Percentiles rank a stretch among this genome's conserved stretches.
phyloP scores from a whole-genome alignment of 2,888 invertebrate species.

The Heliconius ethilla region DNA sequence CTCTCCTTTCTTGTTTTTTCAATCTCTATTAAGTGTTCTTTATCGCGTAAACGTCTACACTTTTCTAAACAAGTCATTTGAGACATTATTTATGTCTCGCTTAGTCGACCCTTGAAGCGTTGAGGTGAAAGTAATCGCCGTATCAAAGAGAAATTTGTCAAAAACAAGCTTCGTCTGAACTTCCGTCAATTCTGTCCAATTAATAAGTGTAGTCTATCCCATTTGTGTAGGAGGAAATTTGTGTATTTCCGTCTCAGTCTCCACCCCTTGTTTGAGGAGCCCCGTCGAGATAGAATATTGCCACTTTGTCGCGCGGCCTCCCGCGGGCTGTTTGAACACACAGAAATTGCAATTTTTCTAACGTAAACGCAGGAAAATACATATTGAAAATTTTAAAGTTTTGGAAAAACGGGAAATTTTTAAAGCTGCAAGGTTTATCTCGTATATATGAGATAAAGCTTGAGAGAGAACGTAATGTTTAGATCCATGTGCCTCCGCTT shows the following conservation, averaged over 20 bases:
- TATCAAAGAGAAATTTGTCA: slow-evolving; percentile 82
- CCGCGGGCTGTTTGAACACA: slow-evolving; percentile 73
- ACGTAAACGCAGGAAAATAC: slow-evolving; percentile 60
- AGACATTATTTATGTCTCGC: slow-evolving; percentile 60
- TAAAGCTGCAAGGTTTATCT: not conserved
- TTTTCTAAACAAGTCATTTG: slow-evolving; percentile 50
- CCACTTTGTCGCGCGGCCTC: slow-evolving; percentile 79
- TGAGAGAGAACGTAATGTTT: not conserved
- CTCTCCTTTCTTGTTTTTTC: not conserved
- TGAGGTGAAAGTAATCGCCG: slow-evolving; percentile 79
- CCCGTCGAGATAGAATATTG: slow-evolving; percentile 81
- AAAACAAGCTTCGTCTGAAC: slow-evolving; percentile 77
- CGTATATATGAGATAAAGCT: not conserved
- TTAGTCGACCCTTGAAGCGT: slow-evolving; percentile 69
- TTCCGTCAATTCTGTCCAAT: slow-evolving; percentile 81
- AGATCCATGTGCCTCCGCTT: not conserved
- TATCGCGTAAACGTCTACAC: slow-evolving; percentile 42
- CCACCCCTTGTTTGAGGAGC: slow-evolving; percentile 79
- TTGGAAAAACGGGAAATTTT: slow-evolving; percentile 51
- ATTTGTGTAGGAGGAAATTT: slow-evolving; percentile 48
- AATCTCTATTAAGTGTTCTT: slow-evolving; percentile 32
- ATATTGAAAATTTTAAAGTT: slow-evolving; percentile 63
- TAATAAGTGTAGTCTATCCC: slow-evolving; percentile 70
- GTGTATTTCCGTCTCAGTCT: slow-evolving; percentile 56
- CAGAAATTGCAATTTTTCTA: slow-evolving; percentile 76